Evolutionary conservation across 2,797 vertebrate genomes (phyloP), one percentile per base, ranked within the genome.

Genomic region (Trachurus trachurus): DNA sequence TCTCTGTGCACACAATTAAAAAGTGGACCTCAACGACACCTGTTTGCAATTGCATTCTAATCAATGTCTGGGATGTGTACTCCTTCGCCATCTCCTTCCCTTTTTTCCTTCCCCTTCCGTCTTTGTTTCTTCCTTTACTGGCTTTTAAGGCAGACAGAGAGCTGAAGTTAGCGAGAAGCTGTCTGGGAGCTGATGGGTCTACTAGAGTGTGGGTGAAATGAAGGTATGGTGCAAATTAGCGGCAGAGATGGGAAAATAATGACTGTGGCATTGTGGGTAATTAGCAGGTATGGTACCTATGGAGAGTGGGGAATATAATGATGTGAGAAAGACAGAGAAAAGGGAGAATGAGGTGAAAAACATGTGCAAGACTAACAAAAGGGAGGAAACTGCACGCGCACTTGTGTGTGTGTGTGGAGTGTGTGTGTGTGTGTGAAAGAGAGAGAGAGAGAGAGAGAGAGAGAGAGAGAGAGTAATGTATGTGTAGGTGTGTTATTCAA

Each of bases 211-310:
- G 61, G 81, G 78, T 81, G 80, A 71, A 77, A 74, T 74, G 78
- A 85, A 92, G 87, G 86, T 92, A 91, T 88, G 84, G 86, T 87
- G 92, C 87, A 93, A 93, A 93, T 93, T 92, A 94, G 90, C 72
- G 3, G 83, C 82, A 88, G 85, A 93, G 90, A 94, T 92, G 90
- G 89, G 88, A 90, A 93, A 92, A 92, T 92, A 92, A 93, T 93
- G 88, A 94, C 89, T 91, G 85, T 89, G 86, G 91, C 88, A 92
- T 93, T 91, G 90, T 92, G 86, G 91, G 93, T 93, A 94, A 94
- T 94, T 93, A 94, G 90, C 89, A 93, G 92, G 88, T 93, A 90
- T 85, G 88, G 91, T 85, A 90, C 87, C 91, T 93, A 92, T 93
- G 94, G 93, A 93, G 86, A 91, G 78, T 83, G 90, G 88, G 91